Conservation (phyloP, 2,797 vertebrate genomes). For the Rhinoraja longicauda region DNA sequence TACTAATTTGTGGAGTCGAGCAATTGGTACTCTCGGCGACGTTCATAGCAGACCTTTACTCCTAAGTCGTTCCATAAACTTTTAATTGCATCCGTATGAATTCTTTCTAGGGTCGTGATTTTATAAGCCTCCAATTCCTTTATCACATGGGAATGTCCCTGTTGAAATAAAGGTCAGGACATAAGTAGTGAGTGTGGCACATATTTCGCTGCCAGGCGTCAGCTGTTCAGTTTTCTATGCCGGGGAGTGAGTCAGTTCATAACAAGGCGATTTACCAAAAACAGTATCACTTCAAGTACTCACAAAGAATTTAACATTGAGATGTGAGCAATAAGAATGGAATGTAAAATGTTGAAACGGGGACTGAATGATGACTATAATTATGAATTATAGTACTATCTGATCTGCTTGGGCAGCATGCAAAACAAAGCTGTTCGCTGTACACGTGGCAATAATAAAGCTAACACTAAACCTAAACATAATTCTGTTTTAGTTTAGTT, state of each 20-base stretch:
- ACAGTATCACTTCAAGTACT: neutral
- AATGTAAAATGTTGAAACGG: neutral
- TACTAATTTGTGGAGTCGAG: slow-evolving; percentile 73
- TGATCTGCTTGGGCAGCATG: no score
- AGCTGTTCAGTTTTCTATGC: neutral
- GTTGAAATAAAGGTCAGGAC: neutral
- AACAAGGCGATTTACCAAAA: neutral
- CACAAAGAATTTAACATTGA: neutral
- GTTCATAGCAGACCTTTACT: slow-evolving; percentile 60
- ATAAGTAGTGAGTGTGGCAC: no score
- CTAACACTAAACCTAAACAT: no score
- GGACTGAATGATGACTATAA: neutral
- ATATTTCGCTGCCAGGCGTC: neutral
- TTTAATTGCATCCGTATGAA: slow-evolving; percentile 54
- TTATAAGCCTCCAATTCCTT: slow-evolving; percentile 40
- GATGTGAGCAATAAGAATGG: neutral
- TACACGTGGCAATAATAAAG: no score
- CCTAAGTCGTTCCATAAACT: slow-evolving; percentile 63
- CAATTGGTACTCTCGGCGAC: slow-evolving; percentile 68
- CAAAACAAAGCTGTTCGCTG: no score
- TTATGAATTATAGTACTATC: no score
- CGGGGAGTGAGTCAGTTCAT: neutral
- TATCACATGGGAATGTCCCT: neutral
- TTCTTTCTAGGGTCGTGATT: slow-evolving; percentile 54
- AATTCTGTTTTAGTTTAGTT: no score